phyloP scores from a whole-genome alignment of 2,797 vertebrate species.

The Valencia hispanica region DNA sequence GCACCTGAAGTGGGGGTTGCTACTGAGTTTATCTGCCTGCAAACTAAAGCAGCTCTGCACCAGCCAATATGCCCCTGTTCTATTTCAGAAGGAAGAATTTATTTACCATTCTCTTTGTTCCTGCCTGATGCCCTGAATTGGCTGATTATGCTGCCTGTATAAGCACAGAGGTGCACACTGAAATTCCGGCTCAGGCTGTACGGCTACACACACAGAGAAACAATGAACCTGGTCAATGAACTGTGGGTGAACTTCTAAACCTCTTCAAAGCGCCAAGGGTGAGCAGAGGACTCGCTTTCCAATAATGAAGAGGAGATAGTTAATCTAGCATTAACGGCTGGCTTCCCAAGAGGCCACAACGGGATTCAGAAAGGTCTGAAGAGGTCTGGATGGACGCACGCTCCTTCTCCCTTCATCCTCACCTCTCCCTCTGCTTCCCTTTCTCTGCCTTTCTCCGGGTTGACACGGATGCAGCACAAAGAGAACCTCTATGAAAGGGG shows the following conservation, averaged over 20 bases:
- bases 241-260: slow-evolving; percentile 65
- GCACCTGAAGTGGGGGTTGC: slow-evolving; percentile 21
- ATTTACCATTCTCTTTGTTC: slow-evolving; percentile 28
- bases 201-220: neutral
- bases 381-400: slow-evolving; percentile 32
- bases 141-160: slow-evolving; percentile 13
- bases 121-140: slow-evolving; percentile 22
- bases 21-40: slow-evolving; percentile 53
- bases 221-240: slow-evolving; percentile 44
- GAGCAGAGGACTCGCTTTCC: slow-evolving; percentile 62
- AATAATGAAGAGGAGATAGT: slow-evolving; percentile 74
- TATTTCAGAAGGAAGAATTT: slow-evolving; percentile 35
- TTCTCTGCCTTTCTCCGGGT: slow-evolving; percentile 24
- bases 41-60: slow-evolving; percentile 38
- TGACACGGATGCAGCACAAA: slow-evolving; percentile 57
- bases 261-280: slow-evolving; percentile 69
- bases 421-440: slow-evolving; percentile 14
- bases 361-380: slow-evolving; percentile 52
- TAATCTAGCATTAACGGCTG: slow-evolving; percentile 73
- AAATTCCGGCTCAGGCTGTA: slow-evolving; percentile 2
- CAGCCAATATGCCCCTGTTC: slow-evolving; percentile 21
- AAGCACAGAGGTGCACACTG: slow-evolving; percentile 9
- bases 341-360: slow-evolving; percentile 59
- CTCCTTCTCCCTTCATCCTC: slow-evolving; percentile 12
- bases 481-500: slow-evolving; percentile 65